phyloP scores from a whole-genome alignment of 2,113 vertebrate species.

The Panurus biarmicus region DNA sequence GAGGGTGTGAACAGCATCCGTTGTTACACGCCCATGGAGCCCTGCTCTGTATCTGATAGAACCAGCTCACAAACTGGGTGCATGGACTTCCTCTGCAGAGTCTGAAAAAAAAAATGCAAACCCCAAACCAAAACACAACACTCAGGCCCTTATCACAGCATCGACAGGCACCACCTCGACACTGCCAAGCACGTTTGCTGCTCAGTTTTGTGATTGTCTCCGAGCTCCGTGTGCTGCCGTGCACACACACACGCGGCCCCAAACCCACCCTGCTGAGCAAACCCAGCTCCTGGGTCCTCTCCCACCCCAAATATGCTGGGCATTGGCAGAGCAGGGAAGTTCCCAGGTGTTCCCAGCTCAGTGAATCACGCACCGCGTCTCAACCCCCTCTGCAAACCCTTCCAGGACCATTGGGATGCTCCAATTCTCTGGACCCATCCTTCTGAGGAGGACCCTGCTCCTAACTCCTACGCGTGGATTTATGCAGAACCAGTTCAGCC shows the following conservation, averaged over 20 bases:
- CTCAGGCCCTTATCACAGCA: neutral
- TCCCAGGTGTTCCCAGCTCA: neutral
- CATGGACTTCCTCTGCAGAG: slow-evolving; percentile 50
- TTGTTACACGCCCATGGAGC: slow-evolving; percentile 47
- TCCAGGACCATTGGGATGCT: neutral
- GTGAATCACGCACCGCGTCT: neutral
- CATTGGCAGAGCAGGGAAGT: neutral
- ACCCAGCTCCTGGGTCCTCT: neutral
- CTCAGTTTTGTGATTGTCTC: neutral
- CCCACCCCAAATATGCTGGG: neutral
- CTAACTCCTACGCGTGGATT: neutral
- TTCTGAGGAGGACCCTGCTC: neutral
- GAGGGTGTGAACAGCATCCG: slow-evolving; percentile 63
- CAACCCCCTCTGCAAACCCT: neutral
- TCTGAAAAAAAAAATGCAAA: neutral
- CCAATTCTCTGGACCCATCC: neutral
- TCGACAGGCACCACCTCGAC: neutral
- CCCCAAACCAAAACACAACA: slow-evolving; percentile 43
- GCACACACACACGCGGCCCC: neutral
- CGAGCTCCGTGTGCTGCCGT: fast-evolving
- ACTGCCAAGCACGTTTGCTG: neutral
- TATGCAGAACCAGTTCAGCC: neutral
- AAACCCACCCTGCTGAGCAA: neutral
- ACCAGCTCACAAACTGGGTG: neutral
- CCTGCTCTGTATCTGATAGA: slow-evolving; percentile 34